Conservation (phyloP, 2,888 invertebrate species). For the Plusia festucae region DNA sequence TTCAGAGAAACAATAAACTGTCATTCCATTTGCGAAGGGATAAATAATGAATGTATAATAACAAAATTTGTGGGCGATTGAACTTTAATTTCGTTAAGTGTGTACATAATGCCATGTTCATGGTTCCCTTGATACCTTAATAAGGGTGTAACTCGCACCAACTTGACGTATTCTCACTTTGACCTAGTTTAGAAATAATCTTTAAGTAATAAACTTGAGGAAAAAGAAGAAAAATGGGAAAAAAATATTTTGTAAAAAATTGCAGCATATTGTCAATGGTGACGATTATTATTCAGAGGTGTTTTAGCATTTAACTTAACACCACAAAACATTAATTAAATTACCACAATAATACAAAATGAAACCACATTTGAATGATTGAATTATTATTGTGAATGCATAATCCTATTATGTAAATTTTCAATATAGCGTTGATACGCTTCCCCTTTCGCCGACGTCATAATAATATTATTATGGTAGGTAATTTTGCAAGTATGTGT, state of each 20-base stretch:
- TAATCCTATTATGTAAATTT: too few relatives aligned
- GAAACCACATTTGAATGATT: too few relatives aligned
- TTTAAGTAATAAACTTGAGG: neutral
- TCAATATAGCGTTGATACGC: too few relatives aligned
- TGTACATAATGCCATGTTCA: constrained; percentile 4
- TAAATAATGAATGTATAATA: neutral
- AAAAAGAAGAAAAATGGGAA: too few relatives aligned
- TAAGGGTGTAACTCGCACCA: constrained; percentile 1
- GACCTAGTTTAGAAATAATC: neutral
- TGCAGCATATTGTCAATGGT: too few relatives aligned
- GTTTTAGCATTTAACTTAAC: too few relatives aligned
- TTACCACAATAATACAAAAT: neutral
- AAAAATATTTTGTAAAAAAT: too few relatives aligned
- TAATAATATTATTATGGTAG: too few relatives aligned
- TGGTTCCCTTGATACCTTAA: neutral
- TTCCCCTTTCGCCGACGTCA: too few relatives aligned
- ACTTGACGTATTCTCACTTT: neutral
- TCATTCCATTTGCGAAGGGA: neutral
- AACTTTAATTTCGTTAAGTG: neutral
- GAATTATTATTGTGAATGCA: neutral
- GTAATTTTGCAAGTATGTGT: too few relatives aligned
- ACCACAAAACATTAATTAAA: neutral
- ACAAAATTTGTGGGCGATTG: neutral
- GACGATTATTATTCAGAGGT: too few relatives aligned
- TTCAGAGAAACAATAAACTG: neutral